Evolutionary conservation across 2,888 invertebrate species (phyloP).

Genomic region (Cactoblastis cactorum): DNA sequence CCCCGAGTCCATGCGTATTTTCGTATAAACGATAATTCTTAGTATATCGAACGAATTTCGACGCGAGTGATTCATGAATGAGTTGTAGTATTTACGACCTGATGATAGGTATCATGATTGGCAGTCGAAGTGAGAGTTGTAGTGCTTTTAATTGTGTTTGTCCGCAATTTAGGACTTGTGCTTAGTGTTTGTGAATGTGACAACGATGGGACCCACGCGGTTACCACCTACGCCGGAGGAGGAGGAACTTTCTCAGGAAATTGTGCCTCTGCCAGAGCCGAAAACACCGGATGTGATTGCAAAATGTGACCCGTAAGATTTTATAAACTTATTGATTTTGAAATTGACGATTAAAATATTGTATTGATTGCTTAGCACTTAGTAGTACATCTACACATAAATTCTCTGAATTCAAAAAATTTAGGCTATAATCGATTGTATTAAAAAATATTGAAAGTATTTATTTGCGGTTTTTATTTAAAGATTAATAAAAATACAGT

Average conservation of each 20-base stretch:
- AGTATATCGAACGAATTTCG: conserved; percentile 23
- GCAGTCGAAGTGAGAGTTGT: conserved; percentile 42
- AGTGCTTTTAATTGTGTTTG: conserved; percentile 41
- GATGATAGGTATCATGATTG: conserved; percentile 44
- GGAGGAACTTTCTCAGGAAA: conserved; percentile 51
- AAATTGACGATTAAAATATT: too few species aligned
- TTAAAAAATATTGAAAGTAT: too few species aligned
- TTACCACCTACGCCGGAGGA: conserved; percentile 66
- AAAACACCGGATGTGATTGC: conserved; percentile 43
- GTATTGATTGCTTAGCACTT: too few species aligned
- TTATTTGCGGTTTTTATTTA: too few species aligned
- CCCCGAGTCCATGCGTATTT: conserved; percentile 37
- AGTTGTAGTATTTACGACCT: conserved; percentile 27
- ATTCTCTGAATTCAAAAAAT: too few species aligned
- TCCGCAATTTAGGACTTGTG: conserved; percentile 51
- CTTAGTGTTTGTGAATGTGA: conserved; percentile 39
- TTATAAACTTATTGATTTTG: background rate
- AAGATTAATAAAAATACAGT: too few species aligned
- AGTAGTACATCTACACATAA: too few species aligned
- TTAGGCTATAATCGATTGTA: too few species aligned
- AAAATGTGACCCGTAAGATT: conserved; percentile 53
- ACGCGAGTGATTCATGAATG: conserved; percentile 26
- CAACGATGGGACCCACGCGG: conserved; percentile 65
- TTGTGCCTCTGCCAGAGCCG: conserved; percentile 34
- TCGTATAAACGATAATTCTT: conserved; percentile 31